Evolutionary conservation across 2,888 invertebrate species (phyloP).

Genomic region (Pheosia tremula): DNA sequence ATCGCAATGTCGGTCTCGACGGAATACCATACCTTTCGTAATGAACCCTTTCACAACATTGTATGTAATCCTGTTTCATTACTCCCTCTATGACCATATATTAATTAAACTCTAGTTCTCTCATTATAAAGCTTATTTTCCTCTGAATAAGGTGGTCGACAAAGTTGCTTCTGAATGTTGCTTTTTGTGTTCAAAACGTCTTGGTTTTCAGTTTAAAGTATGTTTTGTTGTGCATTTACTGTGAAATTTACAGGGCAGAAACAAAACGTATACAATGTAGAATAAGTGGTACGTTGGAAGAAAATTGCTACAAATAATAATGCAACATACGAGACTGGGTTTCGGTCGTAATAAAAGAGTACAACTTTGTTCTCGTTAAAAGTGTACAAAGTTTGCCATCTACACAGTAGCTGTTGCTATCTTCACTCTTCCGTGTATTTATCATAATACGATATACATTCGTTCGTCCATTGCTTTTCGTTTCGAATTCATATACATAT

Average conservation of each 20-base stretch:
- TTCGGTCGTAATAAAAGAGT: not conserved
- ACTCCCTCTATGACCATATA: not conserved
- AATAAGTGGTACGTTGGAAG: not conserved
- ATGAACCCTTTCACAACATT: conserved; percentile 1
- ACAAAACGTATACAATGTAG: conserved; percentile 1
- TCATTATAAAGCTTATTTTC: not conserved
- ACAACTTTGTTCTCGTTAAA: too few species aligned
- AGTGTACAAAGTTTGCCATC: too few species aligned
- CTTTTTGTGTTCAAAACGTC: not conserved
- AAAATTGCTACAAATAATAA: not conserved
- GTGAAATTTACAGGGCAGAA: not conserved
- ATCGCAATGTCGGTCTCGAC: not conserved
- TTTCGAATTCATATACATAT: too few species aligned
- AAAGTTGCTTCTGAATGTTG: not conserved
- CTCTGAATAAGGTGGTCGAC: not conserved
- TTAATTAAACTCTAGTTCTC: not conserved
- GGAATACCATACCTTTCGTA: not conserved
- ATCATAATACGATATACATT: too few species aligned
- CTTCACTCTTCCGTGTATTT: too few species aligned
- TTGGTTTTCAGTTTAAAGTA: not conserved
- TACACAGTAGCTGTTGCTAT: too few species aligned
- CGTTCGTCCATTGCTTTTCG: too few species aligned
- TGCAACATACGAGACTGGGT: not conserved
- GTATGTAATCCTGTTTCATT: not conserved
- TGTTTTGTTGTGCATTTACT: not conserved